Evolutionary conservation across 2,797 vertebrate species (phyloP).

Genomic region (Sebastes hopkinsi): DNA sequence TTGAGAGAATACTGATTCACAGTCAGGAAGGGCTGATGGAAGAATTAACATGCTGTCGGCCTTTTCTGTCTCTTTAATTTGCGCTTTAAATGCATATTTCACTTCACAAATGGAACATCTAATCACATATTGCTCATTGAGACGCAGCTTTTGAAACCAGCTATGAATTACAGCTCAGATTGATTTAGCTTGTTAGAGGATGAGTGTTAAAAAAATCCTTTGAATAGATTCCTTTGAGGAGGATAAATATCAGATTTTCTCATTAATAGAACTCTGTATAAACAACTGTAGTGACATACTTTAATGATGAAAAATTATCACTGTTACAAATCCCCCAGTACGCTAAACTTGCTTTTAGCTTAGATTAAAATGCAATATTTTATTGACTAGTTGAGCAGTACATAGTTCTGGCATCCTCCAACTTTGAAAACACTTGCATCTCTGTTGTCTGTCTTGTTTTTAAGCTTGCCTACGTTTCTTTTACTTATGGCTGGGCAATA

Average conservation of each 20-base stretch:
- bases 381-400: background rate
- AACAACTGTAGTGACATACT: background rate
- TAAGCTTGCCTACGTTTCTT: background rate
- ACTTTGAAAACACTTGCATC: background rate
- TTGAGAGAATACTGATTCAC: slow-evolving; percentile 52
- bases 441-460: background rate
- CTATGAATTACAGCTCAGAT: background rate
- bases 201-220: background rate
- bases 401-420: background rate
- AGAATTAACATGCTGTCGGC: slow-evolving; percentile 40
- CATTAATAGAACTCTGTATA: background rate
- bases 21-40: slow-evolving; percentile 22
- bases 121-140: background rate
- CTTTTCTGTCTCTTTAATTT: slow-evolving; percentile 32
- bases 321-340: background rate
- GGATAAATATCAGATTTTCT: slow-evolving; percentile 9
- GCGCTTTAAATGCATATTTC: slow-evolving; percentile 42
- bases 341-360: background rate
- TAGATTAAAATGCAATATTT: background rate
- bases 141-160: background rate
- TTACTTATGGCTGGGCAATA: background rate
- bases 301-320: background rate
- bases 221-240: slow-evolving; percentile 5
- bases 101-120: slow-evolving; percentile 8
- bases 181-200: slow-evolving; percentile 2